Base-by-base conservation (phyloP, 2,888 invertebrate species). In the Acleris sparsana region DNA sequence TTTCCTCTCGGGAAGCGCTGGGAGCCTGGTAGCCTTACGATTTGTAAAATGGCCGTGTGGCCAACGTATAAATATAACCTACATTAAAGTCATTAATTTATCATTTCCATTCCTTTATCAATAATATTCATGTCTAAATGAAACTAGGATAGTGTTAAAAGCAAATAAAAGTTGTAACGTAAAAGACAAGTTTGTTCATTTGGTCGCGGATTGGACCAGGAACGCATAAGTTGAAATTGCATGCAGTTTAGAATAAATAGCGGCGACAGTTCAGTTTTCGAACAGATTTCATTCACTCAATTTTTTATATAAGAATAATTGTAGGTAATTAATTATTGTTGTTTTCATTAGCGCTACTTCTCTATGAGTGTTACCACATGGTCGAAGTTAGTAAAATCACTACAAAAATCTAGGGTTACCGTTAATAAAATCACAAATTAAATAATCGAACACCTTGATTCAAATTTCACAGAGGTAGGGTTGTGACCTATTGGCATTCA, bases 161-260 rank as follows among this genome's bases (percentile, higher is more conserved):
- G 53, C 53, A 59, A 67, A 67, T 63, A 63, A 67, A 67, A 62
- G 62, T 63, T 62, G 59, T 67, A 62, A 55, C 55, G 60, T 55
- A 44, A 43, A n/a, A 57, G 58, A 56, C 65, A 84, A 86, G 81
- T 86, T 86, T 80, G 82, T 84, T 85, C 86, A 86, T 86, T 86
- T 83, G 75, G 77, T 73, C 77, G 72, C 72, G 75, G 74, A 78
- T 78, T 73, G 75, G 76, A 76, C 75, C 75, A 73, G 73, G 75
- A 77, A 78, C 76, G 75, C 69, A 72, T 75, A 80, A 86, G 80
- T 85, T 85, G 79, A 81, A 74, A 85, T 83, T 82, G 84, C 80
- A 75, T 77, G 76, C 78, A 80, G 81, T 82, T 83, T 78, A 74
- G 77, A 78, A 81, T 81, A 83, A 83, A 83, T 76, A 78, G 76